phyloP scores from a whole-genome alignment of 92 coral and sea anemone genomes.

The Metridium senile region DNA sequence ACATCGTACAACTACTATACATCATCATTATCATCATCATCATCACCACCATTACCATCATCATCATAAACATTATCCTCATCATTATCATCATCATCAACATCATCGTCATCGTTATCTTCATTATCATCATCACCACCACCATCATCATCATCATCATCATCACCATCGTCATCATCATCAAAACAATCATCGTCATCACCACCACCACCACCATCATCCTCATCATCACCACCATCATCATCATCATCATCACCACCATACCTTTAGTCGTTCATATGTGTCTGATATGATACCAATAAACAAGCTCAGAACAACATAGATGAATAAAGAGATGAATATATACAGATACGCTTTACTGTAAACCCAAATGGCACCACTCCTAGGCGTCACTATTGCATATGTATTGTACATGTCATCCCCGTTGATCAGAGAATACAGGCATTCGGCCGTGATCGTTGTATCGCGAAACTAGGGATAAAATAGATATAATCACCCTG shows the following conservation, averaged over 20 bases:
- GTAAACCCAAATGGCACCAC: slow-evolving; percentile 70
- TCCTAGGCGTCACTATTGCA: slow-evolving; percentile 36
- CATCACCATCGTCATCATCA: background rate
- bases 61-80: no score
- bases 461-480: slow-evolving; percentile 65
- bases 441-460: slow-evolving; percentile 81
- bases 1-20: no score
- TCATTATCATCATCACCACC: no score
- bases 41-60: no score
- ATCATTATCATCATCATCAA: no score
- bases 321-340: slow-evolving; percentile 88
- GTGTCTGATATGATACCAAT: slow-evolving; percentile 94
- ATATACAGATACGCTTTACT: slow-evolving; percentile 84
- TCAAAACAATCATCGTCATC: no score
- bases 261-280: slow-evolving; percentile 91
- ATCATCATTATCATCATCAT: no score
- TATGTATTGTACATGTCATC: slow-evolving; percentile 90
- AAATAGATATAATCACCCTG: background rate
- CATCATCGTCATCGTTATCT: background rate
- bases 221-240: background rate
- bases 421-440: slow-evolving; percentile 90
- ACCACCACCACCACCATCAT: background rate
- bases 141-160: background rate
- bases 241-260: background rate
- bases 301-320: slow-evolving; percentile 92